phyloP scores from a whole-genome alignment of 2,113 vertebrate genomes.

The Peromyscus californicus region DNA sequence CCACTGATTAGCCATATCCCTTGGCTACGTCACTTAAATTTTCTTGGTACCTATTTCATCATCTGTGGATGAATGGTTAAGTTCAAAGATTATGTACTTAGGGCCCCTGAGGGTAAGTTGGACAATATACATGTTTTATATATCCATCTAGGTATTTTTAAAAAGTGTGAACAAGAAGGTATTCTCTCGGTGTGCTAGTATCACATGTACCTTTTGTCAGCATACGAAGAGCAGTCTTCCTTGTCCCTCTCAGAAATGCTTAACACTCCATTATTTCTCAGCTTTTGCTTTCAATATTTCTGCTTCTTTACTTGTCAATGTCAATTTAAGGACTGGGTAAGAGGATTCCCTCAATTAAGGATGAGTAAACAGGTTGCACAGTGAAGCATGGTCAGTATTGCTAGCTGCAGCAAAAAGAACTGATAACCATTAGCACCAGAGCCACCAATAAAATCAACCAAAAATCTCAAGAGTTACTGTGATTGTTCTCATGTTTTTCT shows the following conservation, averaged over 20 bases:
- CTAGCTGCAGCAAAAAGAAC: not conserved
- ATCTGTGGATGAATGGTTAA: slow-evolving; percentile 5
- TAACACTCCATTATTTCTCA: not conserved
- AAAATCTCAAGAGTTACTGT: not conserved
- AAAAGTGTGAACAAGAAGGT: not conserved
- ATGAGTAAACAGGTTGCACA: not conserved
- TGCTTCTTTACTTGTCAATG: not conserved
- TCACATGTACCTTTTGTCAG: not conserved
- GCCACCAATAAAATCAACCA: not conserved
- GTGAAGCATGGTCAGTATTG: not conserved
- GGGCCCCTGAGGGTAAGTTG: not conserved
- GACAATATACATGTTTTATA: not conserved
- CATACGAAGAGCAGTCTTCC: not conserved
- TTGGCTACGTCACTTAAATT: not conserved
- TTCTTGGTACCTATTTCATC: slow-evolving; percentile 29
- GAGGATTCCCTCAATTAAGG: not conserved
- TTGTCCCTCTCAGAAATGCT: slow-evolving; percentile 22
- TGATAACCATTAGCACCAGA: not conserved
- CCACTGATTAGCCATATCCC: not conserved
- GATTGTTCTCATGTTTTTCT: not conserved
- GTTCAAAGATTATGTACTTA: not conserved
- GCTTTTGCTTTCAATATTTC: not conserved
- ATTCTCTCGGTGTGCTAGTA: slow-evolving; percentile 28
- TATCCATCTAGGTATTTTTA: slow-evolving; percentile 9
- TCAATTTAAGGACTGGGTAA: not conserved